Percentiles rank a stretch among this genome's conserved stretches.
phyloP scores from a whole-genome alignment of 2,888 invertebrate species.

The Macaria liturata region DNA sequence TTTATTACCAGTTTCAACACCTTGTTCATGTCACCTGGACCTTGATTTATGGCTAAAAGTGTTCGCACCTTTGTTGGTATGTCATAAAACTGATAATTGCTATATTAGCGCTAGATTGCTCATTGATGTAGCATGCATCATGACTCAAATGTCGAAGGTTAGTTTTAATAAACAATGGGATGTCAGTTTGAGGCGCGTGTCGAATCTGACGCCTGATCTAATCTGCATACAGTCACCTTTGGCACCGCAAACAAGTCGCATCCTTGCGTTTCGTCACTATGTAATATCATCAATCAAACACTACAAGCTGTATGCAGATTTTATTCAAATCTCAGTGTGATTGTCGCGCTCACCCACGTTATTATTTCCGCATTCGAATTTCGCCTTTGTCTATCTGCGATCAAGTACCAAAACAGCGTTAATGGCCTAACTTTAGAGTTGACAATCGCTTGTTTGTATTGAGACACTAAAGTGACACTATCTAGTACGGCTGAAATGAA shows the following conservation, averaged over 20 bases:
- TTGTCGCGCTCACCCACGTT: constrained; percentile 62
- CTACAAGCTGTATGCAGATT: constrained; percentile 68
- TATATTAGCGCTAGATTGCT: constrained; percentile 39
- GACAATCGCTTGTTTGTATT: constrained; percentile 52
- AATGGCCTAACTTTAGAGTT: constrained; percentile 54
- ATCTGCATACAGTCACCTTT: constrained; percentile 80
- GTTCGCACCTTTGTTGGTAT: constrained; percentile 54
- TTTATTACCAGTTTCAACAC: constrained; percentile 45
- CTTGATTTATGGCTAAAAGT: constrained; percentile 36
- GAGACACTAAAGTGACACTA: constrained; percentile 59
- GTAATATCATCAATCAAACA: constrained; percentile 69
- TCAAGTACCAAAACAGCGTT: constrained; percentile 47
- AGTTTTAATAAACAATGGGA: constrained; percentile 50
- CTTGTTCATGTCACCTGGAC: constrained; percentile 33
- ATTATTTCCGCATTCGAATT: constrained; percentile 47
- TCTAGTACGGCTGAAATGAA: constrained; percentile 61
- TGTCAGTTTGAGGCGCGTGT: constrained; percentile 67
- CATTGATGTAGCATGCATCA: constrained; percentile 38
- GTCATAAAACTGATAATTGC: constrained; percentile 37
- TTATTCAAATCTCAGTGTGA: constrained; percentile 63
- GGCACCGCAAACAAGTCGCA: constrained; percentile 59
- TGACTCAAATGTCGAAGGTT: constrained; percentile 59
- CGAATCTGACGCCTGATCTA: constrained; percentile 65
- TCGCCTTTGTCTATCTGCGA: constrained; percentile 43
- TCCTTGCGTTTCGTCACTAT: constrained; percentile 60